Evolutionary conservation across 2,113 vertebrate species (phyloP).

Genomic region (Myotis brandtii): DNA sequence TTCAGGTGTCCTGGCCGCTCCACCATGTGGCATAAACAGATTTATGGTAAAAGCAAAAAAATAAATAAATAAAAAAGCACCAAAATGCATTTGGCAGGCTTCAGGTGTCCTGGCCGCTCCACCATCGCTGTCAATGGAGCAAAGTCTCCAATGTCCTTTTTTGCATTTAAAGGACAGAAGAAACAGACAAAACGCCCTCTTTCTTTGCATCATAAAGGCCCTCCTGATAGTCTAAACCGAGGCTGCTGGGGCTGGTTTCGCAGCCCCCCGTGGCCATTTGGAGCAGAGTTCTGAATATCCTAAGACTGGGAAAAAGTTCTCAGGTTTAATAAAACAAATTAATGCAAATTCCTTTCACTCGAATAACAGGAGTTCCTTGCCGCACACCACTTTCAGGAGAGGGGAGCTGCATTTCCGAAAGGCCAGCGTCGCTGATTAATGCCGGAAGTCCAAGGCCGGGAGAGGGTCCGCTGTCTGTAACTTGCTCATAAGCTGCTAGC

Average conservation of each 20-base stretch:
- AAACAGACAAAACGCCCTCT: neutral
- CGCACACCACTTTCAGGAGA: neutral
- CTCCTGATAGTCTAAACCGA: neutral
- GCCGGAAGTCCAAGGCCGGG: neutral
- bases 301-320: neutral
- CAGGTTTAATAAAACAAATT: slow-evolving; percentile 38
- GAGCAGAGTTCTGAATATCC: neutral
- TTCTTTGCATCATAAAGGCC: neutral
- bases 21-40: neutral
- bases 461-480: slow-evolving; percentile 72
- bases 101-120: neutral
- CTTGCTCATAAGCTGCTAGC: slow-evolving; percentile 82
- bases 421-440: neutral
- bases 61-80: neutral
- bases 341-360: neutral
- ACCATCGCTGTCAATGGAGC: neutral
- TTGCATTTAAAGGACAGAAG: neutral
- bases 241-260: neutral
- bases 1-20: neutral
- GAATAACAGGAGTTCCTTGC: neutral
- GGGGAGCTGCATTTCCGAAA: neutral
- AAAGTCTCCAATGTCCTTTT: neutral
- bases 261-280: neutral
- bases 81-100: neutral
- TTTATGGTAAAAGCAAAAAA: neutral